Base-by-base conservation (phyloP, 2,888 invertebrate genomes). In the Nomada goodeniana region DNA sequence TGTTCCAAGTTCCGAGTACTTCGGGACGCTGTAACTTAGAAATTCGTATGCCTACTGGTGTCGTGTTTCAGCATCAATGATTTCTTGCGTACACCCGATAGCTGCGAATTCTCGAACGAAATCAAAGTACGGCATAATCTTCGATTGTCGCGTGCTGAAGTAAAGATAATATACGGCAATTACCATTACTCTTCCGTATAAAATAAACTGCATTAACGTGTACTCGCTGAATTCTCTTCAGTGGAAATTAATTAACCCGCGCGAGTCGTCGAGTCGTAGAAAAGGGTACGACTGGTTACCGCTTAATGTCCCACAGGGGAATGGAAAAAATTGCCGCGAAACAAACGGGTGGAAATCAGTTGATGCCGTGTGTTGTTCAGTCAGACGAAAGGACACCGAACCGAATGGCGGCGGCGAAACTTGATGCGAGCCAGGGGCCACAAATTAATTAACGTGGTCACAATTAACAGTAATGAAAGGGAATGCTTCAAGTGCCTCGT, bases 391-490 rank as follows among this genome's bases (percentile, higher is more conserved):
- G 76, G 55, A 80, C 53, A 76, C 59, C 64, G 80, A 76, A 78
- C 44, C 36, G 67, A 44, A 63, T 47, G 69, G 59, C 18, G 50
- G 69, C 57, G 50, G 79, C 64, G 63, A 77, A 69, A 59, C 55
- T 70, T 69, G 61, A 65, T 29, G 20, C 72, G 44, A 42, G 42
- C 65, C 42, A 23, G 72, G 70, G 52, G 73, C 73, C 82, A 76
- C 76, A 85, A 88, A 88, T 88, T 88, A 88, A 88, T 88, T 88
- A 88, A 86, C 74, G 73, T 85, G 74, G 74, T 75, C 80, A 86
- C 78, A 88, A 88, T 86, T 88, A 88, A 74, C 79, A 15, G 78
- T 85, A 87, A 87, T 83, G 88, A 88, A 86, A 85, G 83, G 81
- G 84, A 87, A 87, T 88, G 86, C 89, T 88, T 88, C 88, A 83